phyloP scores from a whole-genome alignment of 2,888 invertebrate genomes.

The Chloroclystis v-ata region DNA sequence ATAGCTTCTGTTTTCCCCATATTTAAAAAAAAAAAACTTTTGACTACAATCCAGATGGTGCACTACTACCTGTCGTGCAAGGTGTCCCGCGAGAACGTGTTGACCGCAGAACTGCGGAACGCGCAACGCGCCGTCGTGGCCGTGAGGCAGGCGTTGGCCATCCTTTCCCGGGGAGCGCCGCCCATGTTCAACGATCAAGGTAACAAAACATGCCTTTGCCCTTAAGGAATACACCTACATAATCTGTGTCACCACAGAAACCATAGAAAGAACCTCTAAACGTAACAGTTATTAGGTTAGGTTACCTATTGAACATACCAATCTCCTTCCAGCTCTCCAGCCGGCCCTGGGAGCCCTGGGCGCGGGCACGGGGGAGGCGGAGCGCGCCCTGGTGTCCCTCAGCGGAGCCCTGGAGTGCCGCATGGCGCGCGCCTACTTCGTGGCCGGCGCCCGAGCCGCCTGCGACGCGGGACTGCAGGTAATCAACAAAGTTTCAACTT shows the following conservation, averaged over 20 bases:
- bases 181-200: constrained; percentile 70
- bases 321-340: constrained; percentile 81
- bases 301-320: no score
- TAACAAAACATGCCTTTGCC: not conserved
- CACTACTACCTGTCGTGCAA: constrained; percentile 91
- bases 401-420: constrained; percentile 88
- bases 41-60: constrained; percentile 79
- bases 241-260: no score
- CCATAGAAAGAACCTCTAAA: no score
- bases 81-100: constrained; percentile 84
- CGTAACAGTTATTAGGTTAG: no score
- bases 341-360: constrained; percentile 86
- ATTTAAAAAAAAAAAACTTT: no score
- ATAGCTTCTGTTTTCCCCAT: no score
- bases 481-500: no score
- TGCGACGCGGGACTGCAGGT: constrained; percentile 87
- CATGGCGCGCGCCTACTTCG: constrained; percentile 89
- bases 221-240: no score
- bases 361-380: constrained; percentile 87
- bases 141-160: constrained; percentile 85
- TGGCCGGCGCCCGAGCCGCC: constrained; percentile 86
- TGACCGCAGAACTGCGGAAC: constrained; percentile 88
- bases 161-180: constrained; percentile 75
- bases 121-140: constrained; percentile 84
- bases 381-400: constrained; percentile 82